A percentile compares a stretch with the other conserved stretches of the same genome.
Evolutionary conservation across 2,113 vertebrate species (phyloP).

Genomic region (Sylvilagus bachmani): DNA sequence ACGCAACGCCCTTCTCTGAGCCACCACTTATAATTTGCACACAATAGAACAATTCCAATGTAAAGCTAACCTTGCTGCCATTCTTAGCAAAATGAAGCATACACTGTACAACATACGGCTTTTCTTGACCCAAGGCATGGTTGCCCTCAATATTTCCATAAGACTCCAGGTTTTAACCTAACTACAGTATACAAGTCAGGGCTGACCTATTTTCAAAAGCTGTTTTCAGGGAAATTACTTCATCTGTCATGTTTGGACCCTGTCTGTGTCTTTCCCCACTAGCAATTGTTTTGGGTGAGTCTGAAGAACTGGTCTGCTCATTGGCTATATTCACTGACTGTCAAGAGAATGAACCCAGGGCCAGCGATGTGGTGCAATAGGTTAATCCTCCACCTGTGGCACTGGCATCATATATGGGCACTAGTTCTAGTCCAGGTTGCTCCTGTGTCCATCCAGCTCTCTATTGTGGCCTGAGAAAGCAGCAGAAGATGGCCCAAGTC

Average conservation of each 20-base stretch:
- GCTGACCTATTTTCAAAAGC: not conserved
- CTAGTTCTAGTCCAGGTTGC: too few relatives aligned
- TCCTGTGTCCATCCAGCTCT: too few relatives aligned
- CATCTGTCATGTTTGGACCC: not conserved
- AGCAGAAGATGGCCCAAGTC: too few relatives aligned
- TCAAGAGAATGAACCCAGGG: accelerated
- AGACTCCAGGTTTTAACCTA: conserved; percentile 17
- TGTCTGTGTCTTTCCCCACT: not conserved
- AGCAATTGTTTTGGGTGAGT: not conserved
- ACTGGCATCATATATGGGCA: too few relatives aligned
- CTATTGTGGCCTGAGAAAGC: too few relatives aligned
- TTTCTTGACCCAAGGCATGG: not conserved
- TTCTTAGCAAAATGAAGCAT: not conserved
- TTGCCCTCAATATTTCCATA: not conserved
- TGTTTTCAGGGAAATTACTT: not conserved
- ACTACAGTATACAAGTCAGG: not conserved
- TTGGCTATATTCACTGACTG: not conserved
- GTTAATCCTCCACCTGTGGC: too few relatives aligned
- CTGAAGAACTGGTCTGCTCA: not conserved
- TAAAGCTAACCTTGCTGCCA: not conserved
- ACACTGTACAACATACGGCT: not conserved
- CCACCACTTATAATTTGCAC: not conserved
- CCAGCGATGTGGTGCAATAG: too few relatives aligned
- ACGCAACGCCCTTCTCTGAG: not conserved
- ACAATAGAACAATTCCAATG: not conserved